Evolutionary conservation across 2,797 vertebrate genomes (phyloP).

Genomic region (Pempheris klunzingeri): DNA sequence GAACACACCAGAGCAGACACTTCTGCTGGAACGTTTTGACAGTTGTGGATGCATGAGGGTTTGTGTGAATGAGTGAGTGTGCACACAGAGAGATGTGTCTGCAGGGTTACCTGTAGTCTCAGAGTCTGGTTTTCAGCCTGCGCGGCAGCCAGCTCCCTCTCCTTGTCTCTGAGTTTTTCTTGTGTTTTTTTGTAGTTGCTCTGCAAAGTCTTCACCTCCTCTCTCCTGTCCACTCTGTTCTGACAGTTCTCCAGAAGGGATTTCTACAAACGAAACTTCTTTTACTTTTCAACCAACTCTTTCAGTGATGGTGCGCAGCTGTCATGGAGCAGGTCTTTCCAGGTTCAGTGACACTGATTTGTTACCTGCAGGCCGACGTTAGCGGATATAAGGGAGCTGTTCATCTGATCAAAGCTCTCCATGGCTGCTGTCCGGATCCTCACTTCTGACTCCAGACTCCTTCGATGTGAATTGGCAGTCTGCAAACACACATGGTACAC

Average conservation of each 20-base stretch:
- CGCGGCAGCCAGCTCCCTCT: conserved; percentile 88
- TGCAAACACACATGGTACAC: conserved; percentile 63
- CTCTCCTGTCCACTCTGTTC: conserved; percentile 86
- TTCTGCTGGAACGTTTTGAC: conserved; percentile 4
- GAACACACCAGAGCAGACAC: conserved; percentile 11
- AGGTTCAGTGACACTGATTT: conserved; percentile 18
- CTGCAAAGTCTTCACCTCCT: conserved; percentile 88
- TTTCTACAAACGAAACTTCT: conserved; percentile 86
- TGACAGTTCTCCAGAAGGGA: conserved; percentile 92
- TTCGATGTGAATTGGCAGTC: conserved; percentile 89
- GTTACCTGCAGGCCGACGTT: conserved; percentile 93
- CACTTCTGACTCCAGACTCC: conserved; percentile 91
- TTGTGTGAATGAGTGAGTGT: neutral
- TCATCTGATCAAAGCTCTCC: conserved; percentile 94
- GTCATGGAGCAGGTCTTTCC: neutral
- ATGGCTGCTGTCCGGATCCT: conserved; percentile 89
- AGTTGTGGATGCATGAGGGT: conserved; percentile 9
- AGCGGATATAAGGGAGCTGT: conserved; percentile 90
- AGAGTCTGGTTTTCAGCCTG: conserved; percentile 91
- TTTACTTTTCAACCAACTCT: conserved; percentile 31
- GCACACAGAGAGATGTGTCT: neutral
- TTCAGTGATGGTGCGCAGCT: neutral
- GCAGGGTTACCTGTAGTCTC: conserved; percentile 88
- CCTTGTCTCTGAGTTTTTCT: conserved; percentile 89
- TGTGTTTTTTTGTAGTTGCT: conserved; percentile 88